Evolutionary conservation across 2,113 vertebrate species (phyloP).

Genomic region (Sylvietta virens): DNA sequence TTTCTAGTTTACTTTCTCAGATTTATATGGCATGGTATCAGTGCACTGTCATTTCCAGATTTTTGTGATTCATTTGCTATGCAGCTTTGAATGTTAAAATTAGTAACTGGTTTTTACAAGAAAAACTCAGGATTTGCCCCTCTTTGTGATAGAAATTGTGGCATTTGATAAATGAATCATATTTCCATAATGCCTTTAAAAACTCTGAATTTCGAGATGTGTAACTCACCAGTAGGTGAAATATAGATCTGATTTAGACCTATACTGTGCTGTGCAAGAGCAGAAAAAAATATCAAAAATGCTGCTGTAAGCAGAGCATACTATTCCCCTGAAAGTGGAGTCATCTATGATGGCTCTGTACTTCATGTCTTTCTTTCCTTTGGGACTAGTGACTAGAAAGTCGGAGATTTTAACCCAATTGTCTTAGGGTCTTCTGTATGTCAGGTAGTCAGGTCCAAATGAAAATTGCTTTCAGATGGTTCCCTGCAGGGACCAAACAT

Average conservation of each 20-base stretch:
- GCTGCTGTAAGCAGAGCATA: neutral
- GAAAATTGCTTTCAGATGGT: slow-evolving; percentile 42
- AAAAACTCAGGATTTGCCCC: neutral
- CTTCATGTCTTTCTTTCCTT: neutral
- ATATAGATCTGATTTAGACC: neutral
- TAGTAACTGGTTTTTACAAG: neutral
- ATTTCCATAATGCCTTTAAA: neutral
- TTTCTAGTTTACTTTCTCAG: neutral
- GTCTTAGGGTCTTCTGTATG: neutral
- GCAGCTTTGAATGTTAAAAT: neutral
- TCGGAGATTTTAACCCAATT: slow-evolving; percentile 15
- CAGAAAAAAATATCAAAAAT: neutral
- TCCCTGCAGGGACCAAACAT: slow-evolving; percentile 61
- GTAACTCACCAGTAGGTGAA: neutral
- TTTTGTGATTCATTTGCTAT: neutral
- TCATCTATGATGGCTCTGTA: neutral
- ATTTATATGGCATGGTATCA: neutral
- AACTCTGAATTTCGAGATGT: neutral
- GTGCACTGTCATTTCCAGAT: neutral
- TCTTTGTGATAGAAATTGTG: neutral
- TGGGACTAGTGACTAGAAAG: neutral
- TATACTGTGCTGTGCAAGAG: neutral
- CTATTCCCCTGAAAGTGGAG: neutral
- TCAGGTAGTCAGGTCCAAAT: slow-evolving; percentile 33
- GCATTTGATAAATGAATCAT: neutral